These are phyloP conservation scores for Tipula lateralis DNA, from an alignment of 2,888 invertebrate species.

Conservation along the genomic window DNA sequence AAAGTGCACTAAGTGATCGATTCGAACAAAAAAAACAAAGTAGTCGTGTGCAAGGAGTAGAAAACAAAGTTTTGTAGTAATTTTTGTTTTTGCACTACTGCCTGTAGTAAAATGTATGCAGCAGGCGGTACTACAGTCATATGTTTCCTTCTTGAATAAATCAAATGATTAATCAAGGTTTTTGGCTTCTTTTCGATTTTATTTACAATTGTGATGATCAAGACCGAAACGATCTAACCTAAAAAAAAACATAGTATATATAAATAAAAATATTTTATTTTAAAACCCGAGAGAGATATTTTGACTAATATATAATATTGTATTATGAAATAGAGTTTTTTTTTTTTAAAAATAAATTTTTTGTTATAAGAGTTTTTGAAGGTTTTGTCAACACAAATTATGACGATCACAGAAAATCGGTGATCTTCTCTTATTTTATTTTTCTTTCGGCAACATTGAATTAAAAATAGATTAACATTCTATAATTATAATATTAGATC, in stretches of 20 bases:
- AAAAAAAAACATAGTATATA: background rate
- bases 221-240: background rate
- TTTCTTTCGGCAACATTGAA: background rate
- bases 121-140: background rate
- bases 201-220: background rate
- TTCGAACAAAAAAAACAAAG: background rate
- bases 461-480: slow-evolving; percentile 24
- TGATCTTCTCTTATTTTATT: background rate
- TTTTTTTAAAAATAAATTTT: slow-evolving; percentile 20
- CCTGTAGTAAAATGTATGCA: background rate
- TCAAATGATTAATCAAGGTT: slow-evolving; percentile 24
- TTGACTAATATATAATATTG: background rate
- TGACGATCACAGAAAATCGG: background rate
- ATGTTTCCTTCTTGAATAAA: background rate
- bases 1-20: background rate
- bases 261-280: background rate
- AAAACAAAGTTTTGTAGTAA: background rate
- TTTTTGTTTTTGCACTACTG: background rate
- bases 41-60: background rate
- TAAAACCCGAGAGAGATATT: background rate
- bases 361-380: slow-evolving; percentile 4
- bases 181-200: background rate
- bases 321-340: background rate
- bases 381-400: slow-evolving; percentile 19
- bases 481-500: slow-evolving; percentile 19